Base-by-base conservation (phyloP, 2,113 vertebrate species). In the Ophthalmolycus amberensis region DNA sequence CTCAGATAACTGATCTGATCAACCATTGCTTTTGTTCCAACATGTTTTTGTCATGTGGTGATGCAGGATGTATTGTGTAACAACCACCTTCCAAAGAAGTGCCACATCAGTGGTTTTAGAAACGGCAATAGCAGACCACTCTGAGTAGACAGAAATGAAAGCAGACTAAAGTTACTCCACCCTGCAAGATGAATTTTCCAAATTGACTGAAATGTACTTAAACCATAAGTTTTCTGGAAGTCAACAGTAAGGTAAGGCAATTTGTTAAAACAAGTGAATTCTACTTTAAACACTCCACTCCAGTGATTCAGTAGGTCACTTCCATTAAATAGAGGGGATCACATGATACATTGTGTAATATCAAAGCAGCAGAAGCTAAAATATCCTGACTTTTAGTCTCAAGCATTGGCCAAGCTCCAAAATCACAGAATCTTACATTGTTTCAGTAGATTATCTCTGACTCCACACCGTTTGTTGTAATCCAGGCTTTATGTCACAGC, bases 41-140 rank as follows among this genome's bases (percentile, higher is more conserved):
- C 66, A 22, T 50, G 44, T 50, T 58, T 52, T 27, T 9, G 59
- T 66, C 22, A 77, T 56, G 38, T 76, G 64, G 58, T n/a, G 25
- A 22, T 27, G 29, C 40, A 50, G 67, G 66, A 25, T 29, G 59
- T 46, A 22, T 71, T 56, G 48, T 58, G 48, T 37, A 77, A 77
- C 22, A 1, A 46, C 59, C 27, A 34, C 34, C 32, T 16, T 32
- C 10, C 37, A 62, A 38, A 50, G 37, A 50, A 62, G 18, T 5
- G 11, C n/a, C 62, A 29, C 42, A 18, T 52, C 58, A 38, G 44
- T 27, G 29, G 4, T 75, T 52, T 64, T 10, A 38, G 42, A 75
- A 59, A 5, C 1, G 2, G 16, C n/a, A 10, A 40, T 40, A 32
- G 32, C 22, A 18, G 29, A 44, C 7, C 2, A 22, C 1, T 48